A percentile compares a stretch with the other conserved stretches of the same genome.
Conservation (phyloP, 2,888 invertebrate species). For the Cryptophagus acutangulus region DNA sequence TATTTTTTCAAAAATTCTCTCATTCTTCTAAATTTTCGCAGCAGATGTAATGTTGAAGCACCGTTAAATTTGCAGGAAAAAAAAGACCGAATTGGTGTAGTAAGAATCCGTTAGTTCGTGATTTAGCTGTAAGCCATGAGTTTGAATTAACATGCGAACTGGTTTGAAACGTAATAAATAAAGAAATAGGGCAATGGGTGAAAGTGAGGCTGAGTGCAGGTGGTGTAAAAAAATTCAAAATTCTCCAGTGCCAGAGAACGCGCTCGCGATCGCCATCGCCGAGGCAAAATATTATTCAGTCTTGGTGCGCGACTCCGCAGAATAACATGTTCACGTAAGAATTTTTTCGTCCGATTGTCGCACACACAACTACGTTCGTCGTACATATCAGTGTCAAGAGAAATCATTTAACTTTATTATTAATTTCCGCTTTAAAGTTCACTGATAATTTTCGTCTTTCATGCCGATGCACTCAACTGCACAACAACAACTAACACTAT, state of each 20-base stretch:
- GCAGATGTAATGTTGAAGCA: neutral
- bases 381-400: constrained; percentile 12
- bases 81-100: constrained; percentile 1
- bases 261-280: no score
- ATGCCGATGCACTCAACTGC: no score
- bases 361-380: neutral
- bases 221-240: constrained; percentile 30
- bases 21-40: no score
- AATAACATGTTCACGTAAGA: constrained; percentile 14
- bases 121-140: constrained; percentile 21
- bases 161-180: constrained; percentile 21
- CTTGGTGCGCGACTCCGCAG: no score
- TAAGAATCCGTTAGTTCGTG: constrained; percentile 22
- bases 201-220: constrained; percentile 39
- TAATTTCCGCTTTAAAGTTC: no score
- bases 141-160: constrained; percentile 23
- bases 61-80: constrained; percentile 3
- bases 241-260: no score
- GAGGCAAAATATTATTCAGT: no score
- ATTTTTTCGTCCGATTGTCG: no score
- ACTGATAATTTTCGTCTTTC: no score
- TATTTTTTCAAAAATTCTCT: no score
- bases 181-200: constrained; percentile 44
- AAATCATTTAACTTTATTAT: constrained; percentile 13
- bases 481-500: no score